Evolutionary conservation across 2,888 invertebrate species (phyloP).

Genomic region (Drosophila borborema): DNA sequence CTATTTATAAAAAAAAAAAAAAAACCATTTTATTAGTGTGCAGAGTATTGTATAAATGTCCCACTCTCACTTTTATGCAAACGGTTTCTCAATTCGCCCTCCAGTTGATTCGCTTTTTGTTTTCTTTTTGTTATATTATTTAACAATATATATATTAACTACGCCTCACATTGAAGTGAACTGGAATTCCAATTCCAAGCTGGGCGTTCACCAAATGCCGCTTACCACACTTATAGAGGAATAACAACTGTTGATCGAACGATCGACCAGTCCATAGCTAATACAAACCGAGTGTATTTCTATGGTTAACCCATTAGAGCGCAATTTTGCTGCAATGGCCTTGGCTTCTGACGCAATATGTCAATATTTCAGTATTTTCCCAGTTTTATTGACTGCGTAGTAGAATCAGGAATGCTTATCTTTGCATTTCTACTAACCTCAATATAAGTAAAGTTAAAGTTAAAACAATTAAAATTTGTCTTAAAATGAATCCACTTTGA

Average conservation of each 20-base stretch:
- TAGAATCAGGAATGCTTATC: constrained; percentile 1
- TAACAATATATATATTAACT: constrained; percentile 45
- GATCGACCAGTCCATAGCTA: constrained; percentile 32
- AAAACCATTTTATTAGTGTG: constrained; percentile 5
- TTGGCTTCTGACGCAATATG: constrained; percentile 50
- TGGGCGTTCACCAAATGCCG: constrained; percentile 65
- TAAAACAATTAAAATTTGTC: too few species aligned
- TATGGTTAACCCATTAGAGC: constrained; percentile 44
- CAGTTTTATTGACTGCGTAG: constrained; percentile 1
- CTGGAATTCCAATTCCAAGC: constrained; percentile 67
- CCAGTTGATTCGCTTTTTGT: constrained; percentile 31
- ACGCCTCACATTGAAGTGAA: constrained; percentile 32
- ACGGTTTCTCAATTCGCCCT: constrained; percentile 34
- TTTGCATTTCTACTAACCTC: constrained; percentile 15
- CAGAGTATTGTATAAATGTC: constrained; percentile 4
- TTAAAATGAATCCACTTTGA: background rate
- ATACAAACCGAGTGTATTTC: constrained; percentile 2
- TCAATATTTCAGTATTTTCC: background rate
- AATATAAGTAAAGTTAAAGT: background rate
- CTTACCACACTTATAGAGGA: constrained; percentile 39
- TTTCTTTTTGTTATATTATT: constrained; percentile 11
- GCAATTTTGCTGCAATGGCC: constrained; percentile 39
- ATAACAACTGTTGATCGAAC: constrained; percentile 24
- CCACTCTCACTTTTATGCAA: constrained; percentile 44
- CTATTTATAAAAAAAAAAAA: constrained; percentile 11